Percentiles rank a stretch among this genome's conserved stretches.
Conservation (phyloP, 1,140 invertebrate species). For the Hylaeus volcanicus region DNA sequence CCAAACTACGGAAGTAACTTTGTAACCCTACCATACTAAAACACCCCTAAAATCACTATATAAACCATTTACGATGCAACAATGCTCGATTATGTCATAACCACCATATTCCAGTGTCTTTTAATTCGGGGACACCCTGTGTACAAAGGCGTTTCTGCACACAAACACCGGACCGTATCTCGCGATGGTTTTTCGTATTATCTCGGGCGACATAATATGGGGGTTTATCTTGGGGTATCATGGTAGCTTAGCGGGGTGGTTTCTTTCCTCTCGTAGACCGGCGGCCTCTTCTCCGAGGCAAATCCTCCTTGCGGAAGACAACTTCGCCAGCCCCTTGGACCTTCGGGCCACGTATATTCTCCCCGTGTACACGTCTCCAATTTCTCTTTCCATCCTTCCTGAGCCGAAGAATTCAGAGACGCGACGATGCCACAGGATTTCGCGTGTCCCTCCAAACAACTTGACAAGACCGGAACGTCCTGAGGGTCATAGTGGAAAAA, state of each 20-base stretch:
- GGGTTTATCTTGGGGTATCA: conserved; percentile 69
- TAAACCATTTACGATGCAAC: neutral
- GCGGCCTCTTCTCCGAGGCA: conserved; percentile 58
- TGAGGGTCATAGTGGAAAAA: conserved; percentile 42
- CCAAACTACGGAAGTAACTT: no score
- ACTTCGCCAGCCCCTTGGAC: conserved; percentile 57
- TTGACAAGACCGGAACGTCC: conserved; percentile 53
- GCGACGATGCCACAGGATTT: conserved; percentile 49
- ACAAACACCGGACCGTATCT: conserved; percentile 18
- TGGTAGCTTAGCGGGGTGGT: conserved; percentile 64
- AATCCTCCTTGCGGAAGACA: conserved; percentile 67
- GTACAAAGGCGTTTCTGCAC: conserved; percentile 15
- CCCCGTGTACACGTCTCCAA: conserved; percentile 52
- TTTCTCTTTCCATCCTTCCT: conserved; percentile 56
- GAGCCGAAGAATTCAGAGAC: conserved; percentile 18
- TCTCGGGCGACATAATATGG: conserved; percentile 69
- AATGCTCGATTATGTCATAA: neutral
- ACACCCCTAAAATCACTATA: no score
- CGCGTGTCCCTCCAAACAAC: conserved; percentile 52
- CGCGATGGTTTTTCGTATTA: conserved; percentile 62
- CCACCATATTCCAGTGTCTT: neutral
- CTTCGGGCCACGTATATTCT: conserved; percentile 59
- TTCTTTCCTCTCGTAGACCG: conserved; percentile 50
- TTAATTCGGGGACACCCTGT: conserved; percentile 16
- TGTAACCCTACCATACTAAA: no score